Conservation (phyloP, 1,140 invertebrate species). For the Radopholus similis region DNA sequence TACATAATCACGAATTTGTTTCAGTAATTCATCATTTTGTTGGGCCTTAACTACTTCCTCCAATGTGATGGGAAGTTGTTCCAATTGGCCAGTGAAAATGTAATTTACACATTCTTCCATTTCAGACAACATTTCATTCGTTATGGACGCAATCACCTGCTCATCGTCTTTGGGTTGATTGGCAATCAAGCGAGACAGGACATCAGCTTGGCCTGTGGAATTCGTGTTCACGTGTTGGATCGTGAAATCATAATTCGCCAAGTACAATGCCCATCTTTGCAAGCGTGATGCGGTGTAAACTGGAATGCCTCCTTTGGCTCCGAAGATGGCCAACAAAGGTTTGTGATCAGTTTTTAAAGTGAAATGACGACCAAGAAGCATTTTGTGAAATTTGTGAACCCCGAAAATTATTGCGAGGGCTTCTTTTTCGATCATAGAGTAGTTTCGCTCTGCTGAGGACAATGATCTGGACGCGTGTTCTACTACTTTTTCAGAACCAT, state of each 20-base stretch:
- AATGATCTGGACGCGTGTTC: constrained; percentile 61
- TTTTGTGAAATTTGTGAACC: constrained; percentile 65
- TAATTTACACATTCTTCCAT: not conserved
- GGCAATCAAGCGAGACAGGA: constrained; percentile 31
- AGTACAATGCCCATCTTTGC: constrained; percentile 32
- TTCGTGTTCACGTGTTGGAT: constrained; percentile 37
- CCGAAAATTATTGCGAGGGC: constrained; percentile 64
- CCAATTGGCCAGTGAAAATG: not conserved
- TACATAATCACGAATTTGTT: not conserved
- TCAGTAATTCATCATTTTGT: not conserved
- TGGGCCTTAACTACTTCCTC: not conserved
- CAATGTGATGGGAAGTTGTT: not conserved
- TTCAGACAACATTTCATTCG: not conserved
- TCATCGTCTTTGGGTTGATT: not conserved
- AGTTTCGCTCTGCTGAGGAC: constrained; percentile 62
- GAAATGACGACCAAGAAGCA: constrained; percentile 63
- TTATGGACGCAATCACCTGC: not conserved
- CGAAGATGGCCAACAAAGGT: constrained; percentile 62
- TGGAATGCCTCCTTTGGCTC: constrained; percentile 55
- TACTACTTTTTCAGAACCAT: constrained; percentile 37
- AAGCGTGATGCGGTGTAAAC: constrained; percentile 37
- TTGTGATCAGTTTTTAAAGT: constrained; percentile 63
- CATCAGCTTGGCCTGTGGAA: constrained; percentile 48
- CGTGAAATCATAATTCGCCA: constrained; percentile 44
- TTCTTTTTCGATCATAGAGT: constrained; percentile 65